A percentile compares a stretch with the other conserved stretches of the same genome.
Evolutionary conservation across 1,140 invertebrate species (phyloP).

Genomic region (Calycopis cecrops): DNA sequence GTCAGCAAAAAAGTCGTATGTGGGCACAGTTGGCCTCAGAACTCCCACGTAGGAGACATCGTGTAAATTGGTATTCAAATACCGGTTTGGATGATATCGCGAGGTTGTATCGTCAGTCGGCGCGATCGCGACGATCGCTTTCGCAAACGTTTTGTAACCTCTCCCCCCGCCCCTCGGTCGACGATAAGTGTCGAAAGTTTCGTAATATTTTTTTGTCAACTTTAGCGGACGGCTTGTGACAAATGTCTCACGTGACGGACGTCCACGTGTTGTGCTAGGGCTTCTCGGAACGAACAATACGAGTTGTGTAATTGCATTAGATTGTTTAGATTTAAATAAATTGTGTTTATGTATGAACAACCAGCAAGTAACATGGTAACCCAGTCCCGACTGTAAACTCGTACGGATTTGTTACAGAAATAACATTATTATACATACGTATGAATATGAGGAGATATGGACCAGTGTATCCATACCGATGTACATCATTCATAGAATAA

Average conservation of each 20-base stretch:
- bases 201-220: conserved; percentile 41
- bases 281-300: neutral
- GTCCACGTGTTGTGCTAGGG: neutral
- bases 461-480: no score
- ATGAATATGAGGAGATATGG: no score
- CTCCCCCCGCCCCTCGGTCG: conserved; percentile 29
- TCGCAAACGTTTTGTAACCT: conserved; percentile 58
- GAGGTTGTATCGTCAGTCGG: conserved; percentile 32
- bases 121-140: conserved; percentile 45
- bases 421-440: no score
- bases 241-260: conserved; percentile 14
- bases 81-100: conserved; percentile 44
- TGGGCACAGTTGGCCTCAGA: conserved; percentile 19
- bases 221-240: conserved; percentile 20
- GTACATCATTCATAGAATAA: no score
- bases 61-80: conserved; percentile 35
- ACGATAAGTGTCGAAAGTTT: conserved; percentile 56
- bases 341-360: no score
- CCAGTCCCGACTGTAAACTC: no score
- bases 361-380: no score
- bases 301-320: no score
- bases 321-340: no score
- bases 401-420: no score
- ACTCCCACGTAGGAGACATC: conserved; percentile 33
- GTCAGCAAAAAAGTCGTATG: conserved; percentile 10